Percentiles rank a stretch among this genome's conserved stretches.
phyloP scores from a whole-genome alignment of 2,113 vertebrate species.

The Echinops telfairi region DNA sequence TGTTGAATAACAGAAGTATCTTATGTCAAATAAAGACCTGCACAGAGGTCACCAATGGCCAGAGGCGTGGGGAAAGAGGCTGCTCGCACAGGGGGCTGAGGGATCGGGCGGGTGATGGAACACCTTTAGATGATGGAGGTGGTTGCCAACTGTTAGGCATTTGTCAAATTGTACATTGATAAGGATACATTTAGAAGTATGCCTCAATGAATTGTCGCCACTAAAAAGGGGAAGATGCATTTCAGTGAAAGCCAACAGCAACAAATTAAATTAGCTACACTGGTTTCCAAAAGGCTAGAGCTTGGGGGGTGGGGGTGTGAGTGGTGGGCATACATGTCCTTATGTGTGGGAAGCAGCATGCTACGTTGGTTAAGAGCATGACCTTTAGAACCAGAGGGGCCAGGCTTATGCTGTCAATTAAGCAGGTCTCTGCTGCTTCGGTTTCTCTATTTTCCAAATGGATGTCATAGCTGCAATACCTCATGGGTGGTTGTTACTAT shows the following conservation, averaged over 20 bases:
- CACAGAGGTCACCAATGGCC: neutral
- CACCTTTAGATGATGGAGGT: neutral
- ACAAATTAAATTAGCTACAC: neutral
- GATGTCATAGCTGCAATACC: neutral
- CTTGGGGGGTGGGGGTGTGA: neutral
- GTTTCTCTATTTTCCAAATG: neutral
- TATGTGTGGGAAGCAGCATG: neutral
- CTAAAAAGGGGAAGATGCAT: neutral
- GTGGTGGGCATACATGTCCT: neutral
- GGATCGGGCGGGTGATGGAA: neutral
- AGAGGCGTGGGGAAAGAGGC: neutral
- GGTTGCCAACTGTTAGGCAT: neutral
- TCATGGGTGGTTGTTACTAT: neutral
- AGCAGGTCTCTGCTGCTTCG: neutral
- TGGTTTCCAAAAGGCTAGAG: neutral
- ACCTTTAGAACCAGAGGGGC: neutral
- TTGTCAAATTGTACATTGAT: neutral
- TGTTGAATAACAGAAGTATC: neutral
- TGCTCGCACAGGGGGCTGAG: neutral
- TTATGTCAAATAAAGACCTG: slow-evolving; percentile 30
- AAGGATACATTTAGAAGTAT: neutral
- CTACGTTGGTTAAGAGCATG: neutral
- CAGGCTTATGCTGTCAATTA: neutral
- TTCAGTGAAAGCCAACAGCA: neutral
- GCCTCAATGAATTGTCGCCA: neutral